Evolutionary conservation across 2,888 invertebrate species (phyloP), one percentile per base, ranked within the genome.

Genomic region (Oscheius sp.): DNA sequence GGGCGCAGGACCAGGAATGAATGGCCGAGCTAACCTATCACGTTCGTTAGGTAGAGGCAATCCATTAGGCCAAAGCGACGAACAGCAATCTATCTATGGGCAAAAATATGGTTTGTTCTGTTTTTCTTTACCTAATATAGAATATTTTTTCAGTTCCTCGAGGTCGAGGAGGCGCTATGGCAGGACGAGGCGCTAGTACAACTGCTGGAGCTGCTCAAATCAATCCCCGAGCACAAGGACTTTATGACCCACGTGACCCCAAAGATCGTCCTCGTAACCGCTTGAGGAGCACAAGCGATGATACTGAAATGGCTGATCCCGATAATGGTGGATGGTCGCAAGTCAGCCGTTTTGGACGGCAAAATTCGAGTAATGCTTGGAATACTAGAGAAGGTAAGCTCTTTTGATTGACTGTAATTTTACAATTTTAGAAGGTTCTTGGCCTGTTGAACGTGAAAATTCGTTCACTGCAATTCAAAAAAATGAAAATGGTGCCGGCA

Each of bases 171-270:
- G 75, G 63, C 2, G 68, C 64, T 27, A 56, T 74, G 2, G 71
- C 76, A 23, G 80, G 76, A 41, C 78, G 83, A 41, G 82, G 83
- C 29, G 81, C 81, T 18, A 76, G 81, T 43, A 77, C 78, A 9
- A 63, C 78, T 6, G 76, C 74, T 12, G 43, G n/a, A 18, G 43
- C 43, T 23, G 69, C 74, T 12, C 49, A 73, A 7, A 81, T 76
- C 72, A 85, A 85, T 63, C 70, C 83, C 5, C 76, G 85, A 53
- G 85, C 85, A 23, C 84, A 84, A 56, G 83, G 79, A 35, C 72
- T 85, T 12, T 84, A 80, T 73, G 82, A 83, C 58, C 74, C 74
- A 13, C 45, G 45, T 2, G 72, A 76, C 61, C 76, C 76, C 29
- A 72, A 71, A 18, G 77, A 82, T 52, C 80, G 82, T 55, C 82